phyloP scores from a whole-genome alignment of 1,140 invertebrate genomes.

The Pentalonia nigronervosa region DNA sequence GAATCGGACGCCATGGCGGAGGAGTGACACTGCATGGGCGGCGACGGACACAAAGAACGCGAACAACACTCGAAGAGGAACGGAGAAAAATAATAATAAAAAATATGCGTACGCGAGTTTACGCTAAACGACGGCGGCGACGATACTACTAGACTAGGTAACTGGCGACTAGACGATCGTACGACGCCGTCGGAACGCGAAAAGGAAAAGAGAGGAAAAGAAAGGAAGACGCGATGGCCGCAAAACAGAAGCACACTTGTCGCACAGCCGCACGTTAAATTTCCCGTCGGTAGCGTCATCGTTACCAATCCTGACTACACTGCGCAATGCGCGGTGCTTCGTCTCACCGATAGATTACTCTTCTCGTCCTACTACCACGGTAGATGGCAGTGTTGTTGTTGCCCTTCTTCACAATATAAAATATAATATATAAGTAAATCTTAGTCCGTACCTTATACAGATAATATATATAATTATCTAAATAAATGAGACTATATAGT shows the following conservation, averaged over 20 bases:
- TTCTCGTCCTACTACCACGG: too few relatives aligned
- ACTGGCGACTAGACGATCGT: conserved; percentile 10
- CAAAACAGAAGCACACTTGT: neutral
- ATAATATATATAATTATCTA: too few relatives aligned
- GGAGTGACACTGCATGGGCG: conserved; percentile 43
- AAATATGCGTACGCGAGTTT: too few relatives aligned
- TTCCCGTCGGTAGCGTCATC: neutral
- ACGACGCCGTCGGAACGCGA: conserved; percentile 12
- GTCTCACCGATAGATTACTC: neutral
- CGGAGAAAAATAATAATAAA: conserved; percentile 4
- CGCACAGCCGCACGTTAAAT: neutral
- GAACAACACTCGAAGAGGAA: neutral
- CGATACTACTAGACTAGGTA: neutral
- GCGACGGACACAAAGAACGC: conserved; percentile 30
- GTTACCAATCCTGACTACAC: neutral
- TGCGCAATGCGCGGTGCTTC: neutral
- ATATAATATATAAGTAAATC: too few relatives aligned
- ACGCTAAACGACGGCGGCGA: neutral
- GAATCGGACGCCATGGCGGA: conserved; percentile 55
- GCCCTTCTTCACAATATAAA: too few relatives aligned
- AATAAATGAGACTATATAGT: too few relatives aligned
- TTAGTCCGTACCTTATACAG: too few relatives aligned
- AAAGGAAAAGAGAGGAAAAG: conserved; percentile 44
- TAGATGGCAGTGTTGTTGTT: too few relatives aligned
- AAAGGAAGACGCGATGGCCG: conserved; percentile 55